Conservation (phyloP, 2,113 vertebrate species). For the Elanus axillaris region DNA sequence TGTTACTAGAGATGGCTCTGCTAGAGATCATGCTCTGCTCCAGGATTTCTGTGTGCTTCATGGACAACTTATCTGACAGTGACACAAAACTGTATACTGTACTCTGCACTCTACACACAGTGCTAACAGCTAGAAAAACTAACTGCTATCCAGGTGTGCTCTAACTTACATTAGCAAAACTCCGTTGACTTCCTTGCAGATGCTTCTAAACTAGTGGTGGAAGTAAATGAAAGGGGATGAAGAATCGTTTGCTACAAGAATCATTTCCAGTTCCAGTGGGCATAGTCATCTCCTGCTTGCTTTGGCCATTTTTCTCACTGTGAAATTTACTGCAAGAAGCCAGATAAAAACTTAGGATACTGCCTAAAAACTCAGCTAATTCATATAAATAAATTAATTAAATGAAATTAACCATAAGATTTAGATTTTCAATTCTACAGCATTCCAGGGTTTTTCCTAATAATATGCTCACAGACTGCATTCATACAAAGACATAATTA, state of each 20-base stretch:
- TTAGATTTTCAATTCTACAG: neutral
- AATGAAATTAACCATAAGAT: neutral
- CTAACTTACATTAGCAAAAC: neutral
- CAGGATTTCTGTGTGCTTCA: neutral
- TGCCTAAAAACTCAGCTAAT: neutral
- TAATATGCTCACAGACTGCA: neutral
- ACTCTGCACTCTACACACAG: neutral
- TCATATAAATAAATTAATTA: neutral
- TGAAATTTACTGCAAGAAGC: neutral
- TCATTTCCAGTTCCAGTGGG: neutral
- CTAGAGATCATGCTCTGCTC: neutral
- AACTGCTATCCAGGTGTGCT: neutral
- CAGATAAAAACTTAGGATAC: neutral
- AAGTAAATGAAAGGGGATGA: neutral
- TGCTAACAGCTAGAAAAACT: neutral
- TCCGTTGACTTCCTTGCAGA: neutral
- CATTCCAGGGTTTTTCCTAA: neutral
- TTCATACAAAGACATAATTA: neutral
- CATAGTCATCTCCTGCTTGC: neutral
- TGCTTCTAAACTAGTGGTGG: neutral
- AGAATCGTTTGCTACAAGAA: neutral
- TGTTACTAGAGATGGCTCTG: neutral
- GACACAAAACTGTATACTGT: neutral
- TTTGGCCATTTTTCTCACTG: neutral
- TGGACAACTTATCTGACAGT: too few relatives aligned